Evolutionary conservation across 2,888 invertebrate genomes (phyloP).

Genomic region (Lutraria lutraria): DNA sequence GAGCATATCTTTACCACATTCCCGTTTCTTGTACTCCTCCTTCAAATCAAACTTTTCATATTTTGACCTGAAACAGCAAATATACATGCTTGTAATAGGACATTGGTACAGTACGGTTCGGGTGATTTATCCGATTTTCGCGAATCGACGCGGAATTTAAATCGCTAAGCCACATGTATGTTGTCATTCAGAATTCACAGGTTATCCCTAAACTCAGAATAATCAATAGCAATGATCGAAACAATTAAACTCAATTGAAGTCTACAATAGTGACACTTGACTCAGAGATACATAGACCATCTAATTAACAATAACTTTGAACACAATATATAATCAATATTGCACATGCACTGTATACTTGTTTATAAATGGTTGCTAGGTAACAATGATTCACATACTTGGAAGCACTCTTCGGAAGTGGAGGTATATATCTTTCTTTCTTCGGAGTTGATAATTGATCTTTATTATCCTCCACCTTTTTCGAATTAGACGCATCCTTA

Average conservation of each 20-base stretch:
- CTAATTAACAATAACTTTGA: too few relatives aligned
- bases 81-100: neutral
- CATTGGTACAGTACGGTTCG: too few relatives aligned
- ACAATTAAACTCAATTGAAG: too few relatives aligned
- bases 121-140: too few relatives aligned
- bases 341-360: neutral
- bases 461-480: conserved; percentile 39
- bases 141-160: too few relatives aligned
- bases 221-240: too few relatives aligned
- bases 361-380: neutral
- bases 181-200: too few relatives aligned
- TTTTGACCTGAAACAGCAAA: conserved; percentile 74
- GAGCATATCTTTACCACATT: conserved; percentile 93
- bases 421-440: conserved; percentile 71
- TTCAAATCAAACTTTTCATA: conserved; percentile 81
- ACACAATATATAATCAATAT: too few relatives aligned
- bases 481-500: conserved; percentile 26
- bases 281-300: too few relatives aligned
- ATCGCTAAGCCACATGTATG: too few relatives aligned
- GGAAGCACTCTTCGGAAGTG: conserved; percentile 79
- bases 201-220: too few relatives aligned
- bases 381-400: conserved; percentile 76
- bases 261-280: too few relatives aligned
- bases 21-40: conserved; percentile 89
- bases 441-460: conserved; percentile 69